Conservation (phyloP, 2,888 invertebrate genomes). For the Apomyelois bistriatella region DNA sequence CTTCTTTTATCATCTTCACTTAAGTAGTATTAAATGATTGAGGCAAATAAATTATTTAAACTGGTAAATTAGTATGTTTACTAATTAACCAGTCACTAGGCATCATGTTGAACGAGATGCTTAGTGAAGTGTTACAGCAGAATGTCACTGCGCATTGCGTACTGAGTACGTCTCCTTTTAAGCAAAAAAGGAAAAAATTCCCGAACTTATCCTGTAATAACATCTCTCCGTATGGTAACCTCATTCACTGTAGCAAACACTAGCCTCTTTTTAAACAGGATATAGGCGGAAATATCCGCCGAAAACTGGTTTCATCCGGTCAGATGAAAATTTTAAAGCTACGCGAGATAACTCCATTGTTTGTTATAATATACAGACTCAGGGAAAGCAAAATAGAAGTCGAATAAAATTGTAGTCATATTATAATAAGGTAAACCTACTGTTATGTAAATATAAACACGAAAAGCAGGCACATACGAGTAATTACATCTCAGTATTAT, state of each 20-base stretch:
- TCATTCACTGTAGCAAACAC: neutral
- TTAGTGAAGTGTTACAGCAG: too few relatives aligned
- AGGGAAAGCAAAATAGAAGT: neutral
- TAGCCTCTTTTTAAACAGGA: constrained; percentile 6
- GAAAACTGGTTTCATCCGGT: constrained; percentile 4
- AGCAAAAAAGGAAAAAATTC: neutral
- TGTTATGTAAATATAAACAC: neutral
- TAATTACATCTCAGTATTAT: too few relatives aligned
- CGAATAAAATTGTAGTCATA: neutral
- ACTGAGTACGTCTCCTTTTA: too few relatives aligned
- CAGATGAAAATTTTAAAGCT: constrained; percentile 6
- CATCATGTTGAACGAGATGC: too few relatives aligned
- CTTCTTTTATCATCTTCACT: too few relatives aligned
- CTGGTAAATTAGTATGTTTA: too few relatives aligned
- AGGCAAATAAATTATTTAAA: too few relatives aligned
- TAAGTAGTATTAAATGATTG: too few relatives aligned
- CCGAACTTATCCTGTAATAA: neutral
- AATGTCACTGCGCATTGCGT: too few relatives aligned
- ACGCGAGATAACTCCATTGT: neutral
- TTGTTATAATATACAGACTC: constrained; percentile 4
- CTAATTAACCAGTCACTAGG: too few relatives aligned
- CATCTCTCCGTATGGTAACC: neutral
- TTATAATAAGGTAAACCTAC: neutral
- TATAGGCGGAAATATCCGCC: constrained; percentile 7
- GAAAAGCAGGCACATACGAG: too few relatives aligned